Evolutionary conservation across 2,797 vertebrate genomes (phyloP).

Genomic region (Brachymystax lenok): DNA sequence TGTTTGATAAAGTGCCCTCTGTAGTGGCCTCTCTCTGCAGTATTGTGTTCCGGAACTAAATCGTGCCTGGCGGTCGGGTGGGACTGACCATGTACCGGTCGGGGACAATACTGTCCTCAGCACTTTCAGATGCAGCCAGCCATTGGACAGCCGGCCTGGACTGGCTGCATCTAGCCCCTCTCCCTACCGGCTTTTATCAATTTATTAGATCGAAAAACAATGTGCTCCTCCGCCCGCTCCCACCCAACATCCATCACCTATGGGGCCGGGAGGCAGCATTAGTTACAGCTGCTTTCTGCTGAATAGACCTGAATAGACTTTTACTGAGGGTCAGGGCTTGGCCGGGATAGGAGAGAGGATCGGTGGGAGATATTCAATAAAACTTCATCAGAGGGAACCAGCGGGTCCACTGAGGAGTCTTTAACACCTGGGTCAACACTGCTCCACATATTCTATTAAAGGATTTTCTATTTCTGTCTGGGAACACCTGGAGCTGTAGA

Average conservation of each 20-base stretch:
- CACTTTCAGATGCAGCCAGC: slow-evolving; percentile 31
- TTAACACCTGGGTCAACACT: slow-evolving; percentile 19
- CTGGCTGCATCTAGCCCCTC: background rate
- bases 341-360: background rate
- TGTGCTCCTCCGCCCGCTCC: background rate
- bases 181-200: slow-evolving; percentile 33
- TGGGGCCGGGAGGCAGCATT: background rate
- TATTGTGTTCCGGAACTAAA: background rate
- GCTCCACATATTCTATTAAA: slow-evolving; percentile 26
- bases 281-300: slow-evolving; percentile 31
- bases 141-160: slow-evolving; percentile 25
- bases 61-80: background rate
- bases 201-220: slow-evolving; percentile 28
- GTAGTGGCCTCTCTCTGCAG: background rate
- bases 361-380: slow-evolving; percentile 6
- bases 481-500: slow-evolving; percentile 6
- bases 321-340: background rate
- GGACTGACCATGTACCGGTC: background rate
- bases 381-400: background rate
- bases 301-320: slow-evolving; percentile 18
- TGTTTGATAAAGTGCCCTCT: slow-evolving; percentile 11
- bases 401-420: slow-evolving; percentile 13
- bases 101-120: slow-evolving; percentile 46
- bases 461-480: too few relatives aligned
- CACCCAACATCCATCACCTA: slow-evolving; percentile 31